Evolutionary conservation across 1,140 invertebrate genomes (phyloP).

Genomic region (Drosophila ogumai): DNA sequence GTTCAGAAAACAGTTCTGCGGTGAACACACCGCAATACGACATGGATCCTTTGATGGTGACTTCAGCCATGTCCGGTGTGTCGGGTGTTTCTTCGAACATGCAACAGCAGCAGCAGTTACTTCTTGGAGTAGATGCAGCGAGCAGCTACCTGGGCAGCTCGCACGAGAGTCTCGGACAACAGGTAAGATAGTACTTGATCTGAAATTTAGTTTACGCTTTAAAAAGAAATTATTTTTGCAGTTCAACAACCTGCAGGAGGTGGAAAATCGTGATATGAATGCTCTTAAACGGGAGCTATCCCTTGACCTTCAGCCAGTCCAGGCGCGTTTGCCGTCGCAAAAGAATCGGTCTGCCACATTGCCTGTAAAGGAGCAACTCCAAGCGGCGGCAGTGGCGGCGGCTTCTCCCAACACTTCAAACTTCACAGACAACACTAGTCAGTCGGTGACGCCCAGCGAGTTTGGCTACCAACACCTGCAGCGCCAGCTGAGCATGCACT

Average conservation of each 20-base stretch:
- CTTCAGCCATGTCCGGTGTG: constrained; percentile 73
- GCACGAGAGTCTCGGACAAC: constrained; percentile 73
- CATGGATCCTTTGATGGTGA: constrained; percentile 79
- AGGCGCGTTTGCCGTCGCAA: constrained; percentile 53
- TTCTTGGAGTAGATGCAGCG: constrained; percentile 65
- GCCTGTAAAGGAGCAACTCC: constrained; percentile 64
- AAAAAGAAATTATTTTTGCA: not conserved
- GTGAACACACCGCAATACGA: constrained; percentile 83
- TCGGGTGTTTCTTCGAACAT: constrained; percentile 74
- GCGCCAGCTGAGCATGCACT: constrained; percentile 80
- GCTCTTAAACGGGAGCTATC: constrained; percentile 81
- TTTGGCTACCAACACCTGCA: constrained; percentile 84
- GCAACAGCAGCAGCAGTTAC: constrained; percentile 72
- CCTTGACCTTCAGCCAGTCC: constrained; percentile 70
- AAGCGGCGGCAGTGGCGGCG: constrained; percentile 13
- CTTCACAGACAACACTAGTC: constrained; percentile 84
- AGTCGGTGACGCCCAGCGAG: constrained; percentile 84
- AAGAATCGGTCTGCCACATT: constrained; percentile 58
- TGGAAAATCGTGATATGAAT: constrained; percentile 79
- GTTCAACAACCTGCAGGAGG: constrained; percentile 63
- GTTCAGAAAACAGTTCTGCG: constrained; percentile 82
- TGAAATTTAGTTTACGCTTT: not conserved
- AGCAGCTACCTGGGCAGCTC: constrained; percentile 73
- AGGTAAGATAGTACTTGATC: constrained; percentile 47
- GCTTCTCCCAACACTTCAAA: constrained; percentile 84